These are phyloP conservation scores for Neodiprion lecontei DNA, from an alignment of 1,140 invertebrate species.

Conservation along the genomic window DNA sequence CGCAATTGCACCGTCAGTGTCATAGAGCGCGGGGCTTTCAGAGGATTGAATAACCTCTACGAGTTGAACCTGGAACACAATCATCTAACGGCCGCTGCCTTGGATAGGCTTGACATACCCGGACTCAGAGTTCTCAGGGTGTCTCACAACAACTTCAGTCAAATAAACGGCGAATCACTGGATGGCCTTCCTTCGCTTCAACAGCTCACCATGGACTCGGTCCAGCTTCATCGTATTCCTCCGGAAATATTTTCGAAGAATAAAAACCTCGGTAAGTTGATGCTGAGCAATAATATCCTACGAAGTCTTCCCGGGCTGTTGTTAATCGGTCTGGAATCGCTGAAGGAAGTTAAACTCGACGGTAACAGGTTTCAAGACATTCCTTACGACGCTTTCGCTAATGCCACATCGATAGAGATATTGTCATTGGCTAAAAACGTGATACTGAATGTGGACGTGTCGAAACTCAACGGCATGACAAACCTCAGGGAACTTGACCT, in stretches of 20 bases:
- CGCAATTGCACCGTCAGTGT: constrained; percentile 65
- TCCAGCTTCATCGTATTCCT: constrained; percentile 71
- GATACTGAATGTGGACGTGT: constrained; percentile 73
- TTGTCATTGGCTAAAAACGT: constrained; percentile 77
- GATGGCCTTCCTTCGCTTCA: constrained; percentile 74
- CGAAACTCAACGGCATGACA: constrained; percentile 71
- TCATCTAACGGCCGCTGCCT: constrained; percentile 65
- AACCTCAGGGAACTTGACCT: constrained; percentile 74
- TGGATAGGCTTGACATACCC: constrained; percentile 72
- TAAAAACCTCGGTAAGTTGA: constrained; percentile 74
- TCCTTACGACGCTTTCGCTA: constrained; percentile 78
- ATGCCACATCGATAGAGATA: constrained; percentile 75
- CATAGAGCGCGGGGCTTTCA: constrained; percentile 66
- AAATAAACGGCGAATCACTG: constrained; percentile 68
- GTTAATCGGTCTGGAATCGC: constrained; percentile 71
- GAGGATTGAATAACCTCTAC: constrained; percentile 65
- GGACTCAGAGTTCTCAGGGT: constrained; percentile 71
- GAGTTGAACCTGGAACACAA: constrained; percentile 70
- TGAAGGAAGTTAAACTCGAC: constrained; percentile 79
- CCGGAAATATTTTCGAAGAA: constrained; percentile 77
- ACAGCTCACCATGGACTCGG: constrained; percentile 69
- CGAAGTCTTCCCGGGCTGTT: constrained; percentile 69
- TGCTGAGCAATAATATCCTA: constrained; percentile 76
- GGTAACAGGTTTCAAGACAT: constrained; percentile 77
- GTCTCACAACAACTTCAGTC: constrained; percentile 74